Evolutionary conservation across 2,113 vertebrate species (phyloP), one percentile per base, ranked within the genome.

Genomic region (Anthoscopus minutus): DNA sequence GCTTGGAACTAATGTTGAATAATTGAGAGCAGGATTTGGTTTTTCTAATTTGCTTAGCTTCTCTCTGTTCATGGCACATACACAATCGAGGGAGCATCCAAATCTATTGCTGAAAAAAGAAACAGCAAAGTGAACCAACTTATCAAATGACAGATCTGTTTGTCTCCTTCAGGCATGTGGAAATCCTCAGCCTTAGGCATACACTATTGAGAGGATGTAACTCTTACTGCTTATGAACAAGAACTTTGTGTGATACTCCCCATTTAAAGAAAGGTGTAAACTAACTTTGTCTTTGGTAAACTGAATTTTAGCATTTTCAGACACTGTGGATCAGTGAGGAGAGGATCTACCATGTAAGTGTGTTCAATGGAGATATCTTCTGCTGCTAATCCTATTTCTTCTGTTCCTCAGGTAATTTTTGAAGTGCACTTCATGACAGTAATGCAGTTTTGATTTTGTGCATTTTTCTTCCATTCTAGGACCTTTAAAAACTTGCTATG

Each of bases 201-300:
- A 12, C 22, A 0, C 25, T 45, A 1, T 10, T 19, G 62, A 62
- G 11, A n/a, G 19, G 20, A 53, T 2, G 0, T 44, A 71, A 27
- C 38, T 54, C 69, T 44, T 72, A 1, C 45, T 65, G 18, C 42
- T 66, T 58, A 33, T 5, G 21, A 62, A 16, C 38, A 81, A 50
- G 35, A 44, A 31, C 5, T 16, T 44, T 66, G 4, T 48, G 20
- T 51, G 45, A 51, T 51, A 16, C 2, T 3, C 16, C 14, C 19
- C 2, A 0, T 7, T 76, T 44, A 35, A 70, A 64, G 38, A 89
- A 54, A 72, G 44, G 37, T n/a, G 38, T 74, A 38, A 66, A 77
- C 64, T 67, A 35, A 21, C 56, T 53, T 77, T 66, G 53, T 35
- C 58, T 62, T 73, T 11, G 23, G 45, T 65, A 48, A 82, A 76